Percentiles rank a stretch among this genome's conserved stretches.
These are phyloP conservation scores for Ametastegia equiseti DNA, from an alignment of 2,888 invertebrate genomes.

Conservation along the genomic window DNA sequence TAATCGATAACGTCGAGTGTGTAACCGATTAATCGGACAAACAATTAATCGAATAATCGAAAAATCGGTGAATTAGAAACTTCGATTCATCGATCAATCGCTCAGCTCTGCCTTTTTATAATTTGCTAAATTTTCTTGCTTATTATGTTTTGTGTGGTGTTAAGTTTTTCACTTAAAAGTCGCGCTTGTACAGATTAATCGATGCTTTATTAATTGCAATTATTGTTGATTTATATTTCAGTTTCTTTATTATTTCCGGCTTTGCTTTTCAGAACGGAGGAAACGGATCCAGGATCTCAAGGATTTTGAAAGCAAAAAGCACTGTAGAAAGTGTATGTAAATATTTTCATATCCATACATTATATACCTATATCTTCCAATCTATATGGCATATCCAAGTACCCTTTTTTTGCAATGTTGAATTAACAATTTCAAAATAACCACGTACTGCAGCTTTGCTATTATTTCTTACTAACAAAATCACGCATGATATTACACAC, in stretches of 20 bases:
- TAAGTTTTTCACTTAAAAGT: neutral
- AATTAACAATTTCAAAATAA: neutral
- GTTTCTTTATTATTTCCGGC: conserved; percentile 33
- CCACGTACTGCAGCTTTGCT: neutral
- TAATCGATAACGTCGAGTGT: too few relatives aligned
- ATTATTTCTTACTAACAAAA: conserved; percentile 6
- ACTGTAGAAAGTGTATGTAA: conserved; percentile 47
- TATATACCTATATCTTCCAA: neutral
- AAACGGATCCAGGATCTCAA: conserved; percentile 40
- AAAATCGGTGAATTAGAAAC: too few relatives aligned
- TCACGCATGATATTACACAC: neutral
- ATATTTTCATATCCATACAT: conserved; percentile 9
- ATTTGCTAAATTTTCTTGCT: neutral
- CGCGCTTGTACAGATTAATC: neutral
- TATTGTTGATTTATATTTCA: neutral
- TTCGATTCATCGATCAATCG: too few relatives aligned
- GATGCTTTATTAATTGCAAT: neutral
- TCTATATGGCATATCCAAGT: neutral
- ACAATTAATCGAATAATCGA: too few relatives aligned
- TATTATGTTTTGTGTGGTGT: conserved; percentile 8
- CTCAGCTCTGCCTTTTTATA: too few relatives aligned
- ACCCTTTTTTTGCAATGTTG: neutral
- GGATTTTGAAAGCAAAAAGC: conserved; percentile 38
- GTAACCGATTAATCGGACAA: too few relatives aligned
- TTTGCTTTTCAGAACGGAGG: conserved; percentile 45